Conservation (phyloP, 2,888 invertebrate genomes). For the Noctua janthe region DNA sequence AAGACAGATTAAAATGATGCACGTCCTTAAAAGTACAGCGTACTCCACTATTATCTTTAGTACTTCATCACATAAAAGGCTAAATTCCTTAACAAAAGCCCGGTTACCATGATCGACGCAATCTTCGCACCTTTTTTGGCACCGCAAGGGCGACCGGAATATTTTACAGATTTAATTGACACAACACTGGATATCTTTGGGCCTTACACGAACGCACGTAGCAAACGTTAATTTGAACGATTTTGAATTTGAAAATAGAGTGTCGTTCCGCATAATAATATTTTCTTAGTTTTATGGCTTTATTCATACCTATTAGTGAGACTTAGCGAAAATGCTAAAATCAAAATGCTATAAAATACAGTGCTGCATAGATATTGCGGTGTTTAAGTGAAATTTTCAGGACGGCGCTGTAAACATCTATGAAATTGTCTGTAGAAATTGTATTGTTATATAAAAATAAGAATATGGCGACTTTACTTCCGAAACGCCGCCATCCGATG, state of each 20-base stretch:
- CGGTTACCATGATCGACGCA: constrained; percentile 49
- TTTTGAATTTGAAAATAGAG: background rate
- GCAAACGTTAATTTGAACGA: background rate
- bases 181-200: constrained; percentile 10
- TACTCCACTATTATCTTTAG: background rate
- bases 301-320: background rate
- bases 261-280: background rate
- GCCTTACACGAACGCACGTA: background rate
- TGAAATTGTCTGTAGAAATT: background rate
- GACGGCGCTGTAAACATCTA: too few relatives aligned
- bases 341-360: background rate
- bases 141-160: constrained; percentile 57
- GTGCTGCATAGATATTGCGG: background rate
- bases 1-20: background rate
- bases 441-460: background rate
- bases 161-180: constrained; percentile 28
- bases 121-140: constrained; percentile 54
- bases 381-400: background rate
- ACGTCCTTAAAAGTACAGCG: background rate
- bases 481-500: background rate
- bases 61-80: constrained; percentile 15
- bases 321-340: background rate
- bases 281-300: background rate
- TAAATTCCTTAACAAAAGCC: constrained; percentile 16
- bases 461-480: background rate